Conservation (phyloP, 2,888 invertebrate genomes). For the Cataglyphis cursor region DNA sequence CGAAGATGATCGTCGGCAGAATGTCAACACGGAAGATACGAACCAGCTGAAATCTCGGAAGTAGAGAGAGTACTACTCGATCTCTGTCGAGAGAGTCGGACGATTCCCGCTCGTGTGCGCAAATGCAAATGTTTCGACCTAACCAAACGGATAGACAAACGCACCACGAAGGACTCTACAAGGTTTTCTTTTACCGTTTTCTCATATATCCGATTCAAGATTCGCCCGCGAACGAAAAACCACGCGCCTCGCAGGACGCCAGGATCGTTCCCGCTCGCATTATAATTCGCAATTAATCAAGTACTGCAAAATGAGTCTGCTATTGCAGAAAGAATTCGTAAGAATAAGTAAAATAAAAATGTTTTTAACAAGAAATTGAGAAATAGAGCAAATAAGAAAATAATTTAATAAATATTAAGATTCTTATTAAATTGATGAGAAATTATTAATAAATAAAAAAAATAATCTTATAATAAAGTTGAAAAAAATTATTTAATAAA, state of each 20-base stretch:
- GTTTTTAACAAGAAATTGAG: not conserved
- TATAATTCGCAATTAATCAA: not conserved
- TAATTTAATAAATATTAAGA: not conserved
- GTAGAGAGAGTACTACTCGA: slow-evolving; percentile 39
- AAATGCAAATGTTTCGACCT: slow-evolving; percentile 58
- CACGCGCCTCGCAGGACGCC: slow-evolving; percentile 20
- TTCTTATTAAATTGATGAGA: not conserved
- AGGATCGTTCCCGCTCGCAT: slow-evolving; percentile 38
- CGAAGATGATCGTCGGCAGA: slow-evolving; percentile 73
- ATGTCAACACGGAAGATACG: slow-evolving; percentile 78
- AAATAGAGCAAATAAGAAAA: not conserved
- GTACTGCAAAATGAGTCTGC: slow-evolving; percentile 10
- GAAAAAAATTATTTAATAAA: not conserved
- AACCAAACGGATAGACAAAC: slow-evolving; percentile 87
- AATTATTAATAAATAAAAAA: not conserved
- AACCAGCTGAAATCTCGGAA: slow-evolving; percentile 52
- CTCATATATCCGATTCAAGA: slow-evolving; percentile 25
- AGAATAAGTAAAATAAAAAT: not conserved
- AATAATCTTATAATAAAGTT: not conserved
- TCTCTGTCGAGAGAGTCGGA: slow-evolving; percentile 50
- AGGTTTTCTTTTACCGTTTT: slow-evolving; percentile 32
- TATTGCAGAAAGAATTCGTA: slow-evolving; percentile 6
- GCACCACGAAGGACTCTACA: slow-evolving; percentile 73
- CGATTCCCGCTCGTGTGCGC: slow-evolving; percentile 39
- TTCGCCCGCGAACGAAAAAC: slow-evolving; percentile 9